Base-by-base conservation (phyloP, 2,888 invertebrate genomes). In the Hydriomena furcata region DNA sequence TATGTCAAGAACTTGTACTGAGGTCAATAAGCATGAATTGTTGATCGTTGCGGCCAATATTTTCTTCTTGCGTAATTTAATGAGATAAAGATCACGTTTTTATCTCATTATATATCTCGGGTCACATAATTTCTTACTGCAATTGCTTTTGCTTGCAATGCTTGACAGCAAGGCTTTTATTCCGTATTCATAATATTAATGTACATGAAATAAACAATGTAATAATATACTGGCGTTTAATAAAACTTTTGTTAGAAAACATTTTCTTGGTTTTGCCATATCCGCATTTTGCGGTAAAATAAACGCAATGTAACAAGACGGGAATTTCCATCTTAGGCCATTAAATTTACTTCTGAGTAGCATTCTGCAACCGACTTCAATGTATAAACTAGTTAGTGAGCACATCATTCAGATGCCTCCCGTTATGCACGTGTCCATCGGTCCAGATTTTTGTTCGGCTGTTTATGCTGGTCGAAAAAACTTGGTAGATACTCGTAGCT, bases 1-100 rank as follows among this genome's bases (percentile, higher is more conserved):
- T 69, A 73, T 79, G 79, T 78, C 79, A 82, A 80, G 78, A 79
- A 60, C 78, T 74, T 63, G 61, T 55, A 48, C 57, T 65, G 66
- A 76, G 78, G 76, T 72, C 73, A 67, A 61, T 61, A 58, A 59
- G 54, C 65, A 55, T 58, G 59, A 42, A 51, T 13, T 52, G 37
- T 43, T 32, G 42, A 52, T 20, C 43, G 38, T 41, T 20, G 38
- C 55, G 52, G 56, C 50, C 51, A 60, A 37, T 49, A 55, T 34
- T 58, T 50, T 48, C 46, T 54, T 49, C 55, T 53, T 53, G 20
- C 11, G 32, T 27, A 21, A 45, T 42, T 35, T 7, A 51, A 49
- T 47, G 34, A 40, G 38, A 50, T 56, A 13, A 51, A 41, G 54
- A 56, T 46, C 40, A 51, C 30, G 37, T 35, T 49, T 38, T 36